Evolutionary conservation across 2,113 vertebrate species (phyloP).

Genomic region (Sebastes schlegelii): DNA sequence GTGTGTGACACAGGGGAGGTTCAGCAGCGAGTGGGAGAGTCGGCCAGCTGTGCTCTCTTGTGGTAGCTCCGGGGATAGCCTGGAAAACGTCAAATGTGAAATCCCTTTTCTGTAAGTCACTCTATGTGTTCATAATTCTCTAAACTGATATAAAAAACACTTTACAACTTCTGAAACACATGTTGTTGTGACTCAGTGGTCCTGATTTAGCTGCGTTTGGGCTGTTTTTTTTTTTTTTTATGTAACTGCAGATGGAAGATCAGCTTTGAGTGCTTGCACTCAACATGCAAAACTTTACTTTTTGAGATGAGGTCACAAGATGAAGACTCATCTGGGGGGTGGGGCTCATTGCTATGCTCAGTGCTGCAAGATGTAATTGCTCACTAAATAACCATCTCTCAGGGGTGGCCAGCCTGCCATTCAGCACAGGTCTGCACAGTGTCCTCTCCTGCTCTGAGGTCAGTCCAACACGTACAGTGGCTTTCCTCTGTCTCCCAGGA

Average conservation of each 20-base stretch:
- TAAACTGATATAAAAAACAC: slow-evolving; percentile 46
- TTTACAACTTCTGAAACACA: slow-evolving; percentile 59
- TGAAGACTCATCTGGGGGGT: slow-evolving; percentile 36
- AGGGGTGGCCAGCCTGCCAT: slow-evolving; percentile 67
- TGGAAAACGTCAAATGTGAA: slow-evolving; percentile 60
- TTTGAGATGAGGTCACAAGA: slow-evolving; percentile 63
- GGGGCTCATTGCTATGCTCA: slow-evolving; percentile 50
- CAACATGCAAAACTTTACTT: slow-evolving; percentile 40
- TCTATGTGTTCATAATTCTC: slow-evolving; percentile 52
- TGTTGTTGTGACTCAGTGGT: slow-evolving; percentile 47
- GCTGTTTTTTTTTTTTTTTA: background rate
- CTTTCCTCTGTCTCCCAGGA: slow-evolving; percentile 75
- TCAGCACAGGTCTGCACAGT: slow-evolving; percentile 74
- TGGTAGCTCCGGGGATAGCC: slow-evolving; percentile 70
- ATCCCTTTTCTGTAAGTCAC: slow-evolving; percentile 43
- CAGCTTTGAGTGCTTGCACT: slow-evolving; percentile 2
- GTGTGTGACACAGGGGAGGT: slow-evolving; percentile 72
- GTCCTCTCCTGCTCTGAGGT: slow-evolving; percentile 64
- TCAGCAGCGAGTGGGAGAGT: slow-evolving; percentile 62
- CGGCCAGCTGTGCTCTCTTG: slow-evolving; percentile 80
- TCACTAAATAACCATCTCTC: slow-evolving; percentile 75
- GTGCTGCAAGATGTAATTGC: slow-evolving; percentile 71
- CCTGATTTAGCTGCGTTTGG: slow-evolving; percentile 48
- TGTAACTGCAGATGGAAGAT: slow-evolving; percentile 43
- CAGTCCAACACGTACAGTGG: slow-evolving; percentile 74